These are phyloP conservation scores for Callyntrura sp. DNA, from an alignment of 2,888 invertebrate genomes.

Conservation along the genomic window DNA sequence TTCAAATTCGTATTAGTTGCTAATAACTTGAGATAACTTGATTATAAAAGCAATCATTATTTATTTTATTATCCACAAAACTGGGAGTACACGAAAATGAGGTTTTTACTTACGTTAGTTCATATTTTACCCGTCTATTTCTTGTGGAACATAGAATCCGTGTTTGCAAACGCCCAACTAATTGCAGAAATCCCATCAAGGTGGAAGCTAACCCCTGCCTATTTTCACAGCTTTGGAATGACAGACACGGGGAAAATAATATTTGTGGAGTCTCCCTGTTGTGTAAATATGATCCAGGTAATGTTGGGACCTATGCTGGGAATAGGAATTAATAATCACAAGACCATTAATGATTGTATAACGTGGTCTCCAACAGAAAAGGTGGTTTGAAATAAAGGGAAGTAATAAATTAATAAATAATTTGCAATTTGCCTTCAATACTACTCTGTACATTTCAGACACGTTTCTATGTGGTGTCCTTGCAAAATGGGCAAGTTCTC, in stretches of 20 bases:
- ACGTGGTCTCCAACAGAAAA: constrained; percentile 85
- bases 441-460: constrained; percentile 84
- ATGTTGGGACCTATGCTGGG: constrained; percentile 84
- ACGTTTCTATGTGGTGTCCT: constrained; percentile 85
- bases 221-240: constrained; percentile 87
- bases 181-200: constrained; percentile 85
- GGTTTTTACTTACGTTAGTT: too few relatives aligned
- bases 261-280: constrained; percentile 87
- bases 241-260: constrained; percentile 86
- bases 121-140: too few relatives aligned
- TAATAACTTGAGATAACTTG: too few relatives aligned
- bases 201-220: constrained; percentile 85
- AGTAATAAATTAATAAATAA: too few relatives aligned
- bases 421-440: too few relatives aligned
- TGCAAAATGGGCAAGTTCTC: constrained; percentile 85
- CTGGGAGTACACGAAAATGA: too few relatives aligned
- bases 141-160: too few relatives aligned
- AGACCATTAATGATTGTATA: constrained; percentile 85
- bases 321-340: too few relatives aligned
- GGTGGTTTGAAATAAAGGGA: too few relatives aligned
- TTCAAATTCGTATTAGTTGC: too few relatives aligned
- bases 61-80: too few relatives aligned
- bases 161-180: constrained; percentile 84
- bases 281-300: constrained; percentile 85
- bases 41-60: too few relatives aligned